These are phyloP conservation scores for Montipora foliosa DNA, from an alignment of 64 coral and sea anemone species.

Conservation along the genomic window DNA sequence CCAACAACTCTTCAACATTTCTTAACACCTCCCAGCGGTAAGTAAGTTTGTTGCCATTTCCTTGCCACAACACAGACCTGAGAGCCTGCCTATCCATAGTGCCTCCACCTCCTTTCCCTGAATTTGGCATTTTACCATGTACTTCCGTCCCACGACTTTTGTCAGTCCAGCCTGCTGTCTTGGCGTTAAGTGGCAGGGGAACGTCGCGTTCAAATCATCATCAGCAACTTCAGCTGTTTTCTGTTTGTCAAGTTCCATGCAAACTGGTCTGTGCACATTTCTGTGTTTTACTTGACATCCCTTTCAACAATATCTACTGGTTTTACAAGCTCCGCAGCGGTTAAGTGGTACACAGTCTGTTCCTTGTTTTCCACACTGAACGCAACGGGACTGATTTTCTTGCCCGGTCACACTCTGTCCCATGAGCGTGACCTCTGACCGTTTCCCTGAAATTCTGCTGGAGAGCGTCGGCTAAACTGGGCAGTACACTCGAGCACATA, in stretches of 20 bases:
- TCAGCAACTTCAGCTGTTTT: neutral
- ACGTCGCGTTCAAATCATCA: slow-evolving; percentile 19
- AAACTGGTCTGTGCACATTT: slow-evolving; percentile 33
- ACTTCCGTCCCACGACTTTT: slow-evolving; percentile 57
- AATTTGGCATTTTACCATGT: slow-evolving; percentile 32
- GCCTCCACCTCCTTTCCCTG: slow-evolving; percentile 43
- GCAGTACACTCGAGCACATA: slow-evolving; percentile 16
- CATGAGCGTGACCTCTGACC: slow-evolving; percentile 28
- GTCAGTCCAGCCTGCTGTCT: slow-evolving; percentile 36
- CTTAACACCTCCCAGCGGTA: slow-evolving; percentile 12
- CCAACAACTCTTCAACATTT: slow-evolving; percentile 41
- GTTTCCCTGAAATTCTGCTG: slow-evolving; percentile 31
- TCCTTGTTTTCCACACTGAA: neutral
- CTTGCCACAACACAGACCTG: slow-evolving; percentile 65
- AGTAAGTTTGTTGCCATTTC: slow-evolving; percentile 22
- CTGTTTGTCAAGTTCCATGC: slow-evolving; percentile 7
- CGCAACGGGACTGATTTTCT: neutral
- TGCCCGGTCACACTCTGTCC: slow-evolving; percentile 62
- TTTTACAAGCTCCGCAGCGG: slow-evolving; percentile 43
- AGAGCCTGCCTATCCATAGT: slow-evolving; percentile 55
- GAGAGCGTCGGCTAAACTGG: slow-evolving; percentile 25
- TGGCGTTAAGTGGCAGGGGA: slow-evolving; percentile 25
- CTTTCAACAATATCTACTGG: slow-evolving; percentile 47
- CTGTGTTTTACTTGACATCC: slow-evolving; percentile 51
- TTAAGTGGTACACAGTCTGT: neutral